Base-by-base conservation (phyloP, 2,113 vertebrate genomes). In the Rattus rattus region DNA sequence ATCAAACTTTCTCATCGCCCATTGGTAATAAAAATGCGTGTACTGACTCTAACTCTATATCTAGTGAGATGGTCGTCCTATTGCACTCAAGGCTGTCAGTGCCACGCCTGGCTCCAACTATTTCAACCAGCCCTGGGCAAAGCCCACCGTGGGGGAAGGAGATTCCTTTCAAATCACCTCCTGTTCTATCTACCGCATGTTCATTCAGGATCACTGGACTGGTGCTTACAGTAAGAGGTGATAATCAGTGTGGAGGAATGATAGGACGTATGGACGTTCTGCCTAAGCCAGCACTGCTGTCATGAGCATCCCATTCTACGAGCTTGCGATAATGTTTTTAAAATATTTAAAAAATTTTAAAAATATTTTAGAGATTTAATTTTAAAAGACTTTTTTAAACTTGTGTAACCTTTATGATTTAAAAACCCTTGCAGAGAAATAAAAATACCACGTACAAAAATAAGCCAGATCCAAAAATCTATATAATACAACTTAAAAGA, bases 1-100 rank as follows among this genome's bases (percentile, higher is more conserved):
- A 52, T 89, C 70, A 14, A 26, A 88, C 11, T 56, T 93, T 76
- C 91, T 56, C 28, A 93, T 95, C 49, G 91, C 7, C 49, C 52
- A 73, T 75, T 63, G 4, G 33, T 33, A 90, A 94, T 77, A 83
- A 92, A 94, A 96, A 92, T 61, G 12, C 8, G 33, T 95, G 9
- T 61, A 39, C 70, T 67, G 59, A 88, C 54, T 65, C 84, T 86
- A 80, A 88, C 26, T 81, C 30, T 52, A 52, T 75, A 52, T 7
- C 49, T 89, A 85, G 30, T 88, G 61, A 65, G 16, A 95, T 26
- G 56, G 67, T 17, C 12, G 24, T 43, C 47, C 2, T 83, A 28
- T 13, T 52, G 24, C 20, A 36, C 47, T 19, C 56, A 88, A 89
- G 65, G n/a, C 12, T 56, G 47, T 39, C 30, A 90, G 28, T 33